Evolutionary conservation across 2,113 vertebrate genomes (phyloP).

Genomic region (Hemicordylus capensis): DNA sequence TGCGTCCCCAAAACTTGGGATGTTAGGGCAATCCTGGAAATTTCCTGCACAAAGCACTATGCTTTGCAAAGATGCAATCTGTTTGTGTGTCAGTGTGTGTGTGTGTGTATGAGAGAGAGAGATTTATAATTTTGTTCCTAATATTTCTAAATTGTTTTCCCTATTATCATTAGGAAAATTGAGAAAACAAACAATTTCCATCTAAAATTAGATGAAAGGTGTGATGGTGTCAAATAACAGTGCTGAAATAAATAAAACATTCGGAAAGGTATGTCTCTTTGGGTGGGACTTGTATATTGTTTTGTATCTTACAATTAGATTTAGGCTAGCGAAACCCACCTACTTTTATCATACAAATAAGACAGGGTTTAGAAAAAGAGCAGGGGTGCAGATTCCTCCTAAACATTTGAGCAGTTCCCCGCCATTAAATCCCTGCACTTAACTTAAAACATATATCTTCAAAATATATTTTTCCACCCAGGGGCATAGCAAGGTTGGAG

Average conservation of each 20-base stretch:
- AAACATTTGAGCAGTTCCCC: no score
- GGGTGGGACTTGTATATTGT: fast-evolving
- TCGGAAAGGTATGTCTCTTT: neutral
- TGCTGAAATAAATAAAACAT: neutral
- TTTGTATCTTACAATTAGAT: neutral
- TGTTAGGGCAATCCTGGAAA: neutral
- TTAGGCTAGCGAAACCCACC: neutral
- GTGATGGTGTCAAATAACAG: neutral
- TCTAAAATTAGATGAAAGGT: neutral
- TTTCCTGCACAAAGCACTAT: constrained; percentile 52
- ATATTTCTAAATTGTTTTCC: neutral
- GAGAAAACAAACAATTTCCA: no score
- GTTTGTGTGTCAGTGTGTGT: neutral
- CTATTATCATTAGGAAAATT: no score
- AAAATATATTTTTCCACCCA: no score
- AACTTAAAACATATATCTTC: no score
- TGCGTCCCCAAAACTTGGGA: constrained; percentile 59
- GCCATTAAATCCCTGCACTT: no score
- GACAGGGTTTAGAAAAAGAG: neutral
- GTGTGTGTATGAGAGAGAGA: neutral
- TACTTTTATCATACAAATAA: neutral
- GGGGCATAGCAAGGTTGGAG: no score
- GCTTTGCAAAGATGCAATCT: constrained; percentile 8
- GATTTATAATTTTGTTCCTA: neutral
- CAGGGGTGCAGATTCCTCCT: no score